Conservation (phyloP, 1,140 invertebrate species). For the Oedothorax gibbosus region DNA sequence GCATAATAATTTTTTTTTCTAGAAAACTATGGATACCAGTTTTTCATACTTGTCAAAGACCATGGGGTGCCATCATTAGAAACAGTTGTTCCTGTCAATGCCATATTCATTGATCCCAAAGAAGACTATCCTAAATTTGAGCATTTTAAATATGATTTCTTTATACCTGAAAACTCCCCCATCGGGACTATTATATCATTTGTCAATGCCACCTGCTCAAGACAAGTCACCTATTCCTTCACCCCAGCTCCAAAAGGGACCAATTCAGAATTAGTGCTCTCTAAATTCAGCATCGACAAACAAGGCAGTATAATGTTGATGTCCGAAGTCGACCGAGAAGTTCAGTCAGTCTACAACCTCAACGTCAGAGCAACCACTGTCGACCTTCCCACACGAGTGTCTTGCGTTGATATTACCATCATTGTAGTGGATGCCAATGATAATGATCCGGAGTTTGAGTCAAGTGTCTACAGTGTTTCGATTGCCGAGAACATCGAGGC, state of each 20-base stretch:
- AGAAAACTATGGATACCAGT: constrained; percentile 86
- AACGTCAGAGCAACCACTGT: constrained; percentile 83
- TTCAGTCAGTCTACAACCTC: constrained; percentile 78
- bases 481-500: constrained; percentile 86
- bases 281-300: constrained; percentile 80
- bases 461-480: constrained; percentile 79
- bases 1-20: constrained; percentile 65
- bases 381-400: constrained; percentile 75
- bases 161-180: constrained; percentile 81
- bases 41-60: constrained; percentile 89
- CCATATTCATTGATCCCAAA: constrained; percentile 79
- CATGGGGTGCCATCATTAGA: constrained; percentile 77
- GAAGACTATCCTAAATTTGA: constrained; percentile 80
- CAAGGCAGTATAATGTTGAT: constrained; percentile 80
- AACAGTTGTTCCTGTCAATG: constrained; percentile 82
- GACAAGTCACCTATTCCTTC: constrained; percentile 62
- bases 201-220: constrained; percentile 65
- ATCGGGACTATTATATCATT: constrained; percentile 70
- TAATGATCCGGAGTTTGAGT: constrained; percentile 88
- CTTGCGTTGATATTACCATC: constrained; percentile 80
- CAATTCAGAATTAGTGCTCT: constrained; percentile 60
- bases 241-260: constrained; percentile 55
- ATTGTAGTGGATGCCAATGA: constrained; percentile 92
- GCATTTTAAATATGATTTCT: constrained; percentile 79
- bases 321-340: constrained; percentile 82